These are phyloP conservation scores for Mastomys coucha DNA, from an alignment of 2,113 vertebrate species.

Conservation along the genomic window DNA sequence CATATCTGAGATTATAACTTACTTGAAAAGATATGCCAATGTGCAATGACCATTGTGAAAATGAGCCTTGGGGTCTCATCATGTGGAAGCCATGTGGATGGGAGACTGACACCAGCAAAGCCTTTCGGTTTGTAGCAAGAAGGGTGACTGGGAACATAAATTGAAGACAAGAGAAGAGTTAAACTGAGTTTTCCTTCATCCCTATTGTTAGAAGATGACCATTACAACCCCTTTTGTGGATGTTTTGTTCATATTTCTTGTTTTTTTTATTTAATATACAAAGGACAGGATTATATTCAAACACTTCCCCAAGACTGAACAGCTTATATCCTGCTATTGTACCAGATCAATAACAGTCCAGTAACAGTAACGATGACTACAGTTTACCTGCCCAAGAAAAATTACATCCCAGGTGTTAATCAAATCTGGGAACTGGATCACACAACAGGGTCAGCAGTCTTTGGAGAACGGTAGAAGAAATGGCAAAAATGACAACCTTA, in stretches of 20 bases:
- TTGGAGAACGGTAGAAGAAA: background rate
- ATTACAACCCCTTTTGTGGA: background rate
- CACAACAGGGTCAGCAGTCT: background rate
- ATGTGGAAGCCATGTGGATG: background rate
- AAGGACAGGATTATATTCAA: background rate
- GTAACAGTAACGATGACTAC: background rate
- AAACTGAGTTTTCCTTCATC: background rate
- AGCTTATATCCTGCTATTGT: background rate
- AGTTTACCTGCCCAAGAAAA: background rate
- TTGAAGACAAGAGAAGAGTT: background rate
- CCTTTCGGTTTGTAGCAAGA: background rate
- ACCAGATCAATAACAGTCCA: background rate
- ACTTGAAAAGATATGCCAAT: slow-evolving; percentile 78
- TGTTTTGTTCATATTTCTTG: background rate
- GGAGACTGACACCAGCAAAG: background rate
- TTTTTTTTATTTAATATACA: slow-evolving; percentile 31
- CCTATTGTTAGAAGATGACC: background rate
- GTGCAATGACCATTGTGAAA: slow-evolving; percentile 68
- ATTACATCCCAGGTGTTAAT: background rate
- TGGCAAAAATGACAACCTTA: background rate
- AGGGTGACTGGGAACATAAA: background rate
- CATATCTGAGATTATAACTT: slow-evolving; percentile 77
- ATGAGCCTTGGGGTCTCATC: slow-evolving; percentile 33
- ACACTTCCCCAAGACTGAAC: background rate
- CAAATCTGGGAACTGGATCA: background rate